Percentiles rank a stretch among this genome's conserved stretches.
Conservation (phyloP, 2,888 invertebrate species). For the Nomada ferruginata region DNA sequence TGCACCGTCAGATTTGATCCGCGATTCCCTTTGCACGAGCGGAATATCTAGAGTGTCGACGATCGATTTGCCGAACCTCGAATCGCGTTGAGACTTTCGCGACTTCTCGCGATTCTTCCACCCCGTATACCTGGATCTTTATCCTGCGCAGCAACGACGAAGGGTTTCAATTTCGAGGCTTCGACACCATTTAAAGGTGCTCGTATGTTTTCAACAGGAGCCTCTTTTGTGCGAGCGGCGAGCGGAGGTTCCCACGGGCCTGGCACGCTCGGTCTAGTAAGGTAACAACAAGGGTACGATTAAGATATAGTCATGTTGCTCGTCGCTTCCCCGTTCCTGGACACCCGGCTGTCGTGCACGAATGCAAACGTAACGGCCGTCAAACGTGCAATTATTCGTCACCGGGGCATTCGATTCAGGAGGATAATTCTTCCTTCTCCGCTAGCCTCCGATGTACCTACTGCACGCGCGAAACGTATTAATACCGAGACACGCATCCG, state of each 20-base stretch:
- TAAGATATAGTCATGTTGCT: slow-evolving; percentile 66
- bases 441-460: slow-evolving; percentile 6
- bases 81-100: slow-evolving; percentile 29
- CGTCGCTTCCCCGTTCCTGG: slow-evolving; percentile 60
- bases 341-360: slow-evolving; percentile 64
- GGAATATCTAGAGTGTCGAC: slow-evolving; percentile 39
- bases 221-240: slow-evolving; percentile 28
- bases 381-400: slow-evolving; percentile 68
- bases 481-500: neutral
- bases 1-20: slow-evolving; percentile 52
- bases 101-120: neutral
- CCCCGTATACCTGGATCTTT: neutral
- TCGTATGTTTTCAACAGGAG: neutral
- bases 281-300: slow-evolving; percentile 64
- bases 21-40: slow-evolving; percentile 45
- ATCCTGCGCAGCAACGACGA: neutral
- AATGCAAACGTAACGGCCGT: slow-evolving; percentile 61
- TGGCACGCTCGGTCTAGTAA: slow-evolving; percentile 68
- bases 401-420: slow-evolving; percentile 61
- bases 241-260: slow-evolving; percentile 70
- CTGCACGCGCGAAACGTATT: neutral
- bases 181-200: no score
- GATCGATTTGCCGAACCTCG: slow-evolving; percentile 52
- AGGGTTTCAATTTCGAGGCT: no score
- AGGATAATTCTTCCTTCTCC: slow-evolving; percentile 36